These are phyloP conservation scores for Heterodera filipjevi DNA, from an alignment of 2,888 invertebrate species.

Conservation along the genomic window DNA sequence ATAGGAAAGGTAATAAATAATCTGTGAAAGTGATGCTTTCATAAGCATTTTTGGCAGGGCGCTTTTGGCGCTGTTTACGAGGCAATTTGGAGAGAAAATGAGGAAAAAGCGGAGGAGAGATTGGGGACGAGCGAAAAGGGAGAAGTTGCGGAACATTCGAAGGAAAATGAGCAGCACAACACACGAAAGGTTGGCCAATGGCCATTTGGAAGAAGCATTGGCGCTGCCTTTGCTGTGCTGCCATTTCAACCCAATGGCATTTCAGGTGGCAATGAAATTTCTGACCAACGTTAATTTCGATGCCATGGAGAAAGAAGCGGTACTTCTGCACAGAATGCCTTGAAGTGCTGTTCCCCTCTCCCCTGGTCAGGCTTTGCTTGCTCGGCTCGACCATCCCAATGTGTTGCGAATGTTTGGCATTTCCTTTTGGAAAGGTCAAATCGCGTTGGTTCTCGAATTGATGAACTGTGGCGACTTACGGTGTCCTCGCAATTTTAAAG, in stretches of 20 bases:
- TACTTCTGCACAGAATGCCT: neutral
- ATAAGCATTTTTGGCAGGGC: conserved; percentile 44
- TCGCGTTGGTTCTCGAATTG: conserved; percentile 80
- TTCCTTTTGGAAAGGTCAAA: conserved; percentile 82
- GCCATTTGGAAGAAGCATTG: no score
- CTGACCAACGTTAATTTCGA: conserved; percentile 41
- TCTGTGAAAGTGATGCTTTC: neutral
- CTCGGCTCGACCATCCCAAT: conserved; percentile 89
- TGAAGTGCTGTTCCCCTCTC: neutral
- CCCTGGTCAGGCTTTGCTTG: conserved; percentile 77
- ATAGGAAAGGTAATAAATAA: conserved; percentile 52
- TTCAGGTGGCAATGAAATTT: conserved; percentile 48
- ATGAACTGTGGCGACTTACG: conserved; percentile 81
- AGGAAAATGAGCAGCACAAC: neutral
- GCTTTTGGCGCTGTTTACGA: conserved; percentile 60
- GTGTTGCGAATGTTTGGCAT: conserved; percentile 92
- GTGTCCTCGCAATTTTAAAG: neutral
- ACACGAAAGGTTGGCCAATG: neutral
- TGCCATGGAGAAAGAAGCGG: conserved; percentile 73
- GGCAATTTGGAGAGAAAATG: conserved; percentile 48
- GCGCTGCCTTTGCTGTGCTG: no score
- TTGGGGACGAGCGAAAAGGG: conserved; percentile 4
- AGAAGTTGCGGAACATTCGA: neutral
- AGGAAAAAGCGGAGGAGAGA: neutral
- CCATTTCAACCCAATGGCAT: neutral